Base-by-base conservation (phyloP, 2,113 vertebrate species). In the Anser brachyrhynchus region DNA sequence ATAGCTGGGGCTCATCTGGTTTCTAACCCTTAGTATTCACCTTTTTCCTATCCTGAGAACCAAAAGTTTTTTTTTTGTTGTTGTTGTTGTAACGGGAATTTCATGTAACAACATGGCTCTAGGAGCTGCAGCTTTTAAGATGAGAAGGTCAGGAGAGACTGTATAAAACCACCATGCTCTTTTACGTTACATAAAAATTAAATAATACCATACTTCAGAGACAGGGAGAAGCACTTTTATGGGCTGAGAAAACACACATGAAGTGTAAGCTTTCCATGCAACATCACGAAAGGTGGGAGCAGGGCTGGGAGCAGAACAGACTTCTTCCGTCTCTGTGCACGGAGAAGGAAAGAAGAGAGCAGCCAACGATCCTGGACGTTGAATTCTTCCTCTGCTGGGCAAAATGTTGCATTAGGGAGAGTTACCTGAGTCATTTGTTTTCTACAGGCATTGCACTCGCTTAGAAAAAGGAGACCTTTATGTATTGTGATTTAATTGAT, bases 131-230 rank as follows among this genome's bases (percentile, higher is more conserved):
- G 74, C 35, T 95, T 94, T 54, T 31, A 89, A 82, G 73, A 94
- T 64, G 58, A 89, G 43, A 65, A 93, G 87, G 62, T 92, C 93
- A 81, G 15, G 82, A 80, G 35, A 58, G 13, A 81, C 70, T 8
- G 0, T 87, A 55, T 94, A 86, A 92, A 88, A 75, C 84, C 43
- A 74, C 31, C 14, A 35, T 41, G 23, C 37, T 91, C 46, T 86
- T 29, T 64, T 90, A 44, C 73, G 71, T 88, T 80, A 57, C 29
- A 55, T 90, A 74, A 90, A 92, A 94, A 85, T 83, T 91, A 85
- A 91, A 85, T 66, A 80, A 77, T 76, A 37, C 51, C 33, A 26
- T 73, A 33, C 72, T 93, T 94, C 31, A 87, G 91, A 92, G 61
- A 44, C 37, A 73, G 49, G 73, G 21, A 54, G n/a, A 58, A 95